Evolutionary conservation across 2,888 invertebrate species (phyloP), one percentile per base, ranked within the genome.

Genomic region (Drosophila limbata): DNA sequence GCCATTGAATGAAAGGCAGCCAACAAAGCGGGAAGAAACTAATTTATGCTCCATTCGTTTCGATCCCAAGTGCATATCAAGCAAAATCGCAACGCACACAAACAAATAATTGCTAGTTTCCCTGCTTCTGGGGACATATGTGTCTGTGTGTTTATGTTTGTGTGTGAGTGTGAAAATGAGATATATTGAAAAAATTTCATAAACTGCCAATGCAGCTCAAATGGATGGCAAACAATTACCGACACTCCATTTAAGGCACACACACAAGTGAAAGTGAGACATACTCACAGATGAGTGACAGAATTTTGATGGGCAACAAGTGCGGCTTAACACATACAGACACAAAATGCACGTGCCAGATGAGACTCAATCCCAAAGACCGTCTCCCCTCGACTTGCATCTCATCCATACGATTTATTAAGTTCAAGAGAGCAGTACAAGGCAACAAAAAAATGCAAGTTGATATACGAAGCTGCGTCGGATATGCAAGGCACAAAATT

Each of bases 351-450:
- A 44, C 31, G 53, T 45, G 31, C 25, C 72, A 76, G 55, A 39
- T 67, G 68, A 60, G 55, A 56, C 42, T n/a, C 42, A 56, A 63
- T 51, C 28, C 50, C 64, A 39, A 48, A 70, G 21, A 61, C 13
- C 59, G 33, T 11, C 33, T 13, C 45, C 52, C 40, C 13, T 33
- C 33, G 15, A 55, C 39, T 42, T 65, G 40, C 9, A 13, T 15
- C 68, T 52, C 66, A 60, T 31, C 21, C 62, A 40, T 52, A 67
- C 75, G 82, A 84, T 82, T 84, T 79, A 82, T 84, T 63, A 57
- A 62, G 83, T 69, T 67, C 62, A 72, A 72, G 74, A 66, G 57
- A 33, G 45, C 35, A 56, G n/a, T 40, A 19, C 31, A 6, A 10
- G 25, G 39, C 37, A 35, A 44, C 25, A 13, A 56, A 45, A 64